phyloP scores from a whole-genome alignment of 1,140 invertebrate genomes.

The Cepaea nemoralis region DNA sequence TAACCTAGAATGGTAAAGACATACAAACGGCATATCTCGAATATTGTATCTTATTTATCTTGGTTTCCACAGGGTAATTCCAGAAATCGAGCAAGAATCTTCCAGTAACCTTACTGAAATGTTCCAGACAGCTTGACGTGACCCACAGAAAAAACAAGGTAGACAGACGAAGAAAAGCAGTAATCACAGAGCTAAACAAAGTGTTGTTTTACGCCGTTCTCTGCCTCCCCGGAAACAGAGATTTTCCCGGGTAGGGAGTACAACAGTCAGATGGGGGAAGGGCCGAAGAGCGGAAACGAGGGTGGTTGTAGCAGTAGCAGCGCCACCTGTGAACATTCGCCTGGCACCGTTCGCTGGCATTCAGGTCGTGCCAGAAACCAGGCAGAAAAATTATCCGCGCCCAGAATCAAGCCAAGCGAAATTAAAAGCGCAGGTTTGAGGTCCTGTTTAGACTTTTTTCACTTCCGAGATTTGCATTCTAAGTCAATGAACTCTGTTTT shows the following conservation, averaged over 20 bases:
- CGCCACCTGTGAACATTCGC: slow-evolving; percentile 5
- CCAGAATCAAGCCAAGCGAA: background rate
- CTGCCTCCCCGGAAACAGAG: background rate
- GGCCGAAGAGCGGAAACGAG: background rate
- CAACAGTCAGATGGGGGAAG: background rate
- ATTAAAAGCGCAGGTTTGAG: background rate
- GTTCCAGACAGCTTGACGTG: background rate
- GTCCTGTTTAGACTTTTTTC: background rate
- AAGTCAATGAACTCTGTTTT: background rate
- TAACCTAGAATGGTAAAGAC: no score
- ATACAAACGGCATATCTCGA: no score
- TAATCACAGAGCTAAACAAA: background rate
- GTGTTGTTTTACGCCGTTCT: background rate
- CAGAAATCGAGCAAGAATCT: no score
- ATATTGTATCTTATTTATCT: background rate
- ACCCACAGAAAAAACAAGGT: background rate
- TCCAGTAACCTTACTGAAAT: no score
- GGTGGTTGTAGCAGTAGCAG: background rate
- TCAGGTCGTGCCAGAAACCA: background rate
- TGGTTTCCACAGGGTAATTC: background rate
- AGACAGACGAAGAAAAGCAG: no score
- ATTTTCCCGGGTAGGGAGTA: background rate
- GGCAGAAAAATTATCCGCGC: background rate
- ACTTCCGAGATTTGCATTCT: background rate
- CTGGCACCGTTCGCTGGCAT: background rate